Evolutionary conservation across 2,888 invertebrate species (phyloP).

Genomic region (Nycteola revayana): DNA sequence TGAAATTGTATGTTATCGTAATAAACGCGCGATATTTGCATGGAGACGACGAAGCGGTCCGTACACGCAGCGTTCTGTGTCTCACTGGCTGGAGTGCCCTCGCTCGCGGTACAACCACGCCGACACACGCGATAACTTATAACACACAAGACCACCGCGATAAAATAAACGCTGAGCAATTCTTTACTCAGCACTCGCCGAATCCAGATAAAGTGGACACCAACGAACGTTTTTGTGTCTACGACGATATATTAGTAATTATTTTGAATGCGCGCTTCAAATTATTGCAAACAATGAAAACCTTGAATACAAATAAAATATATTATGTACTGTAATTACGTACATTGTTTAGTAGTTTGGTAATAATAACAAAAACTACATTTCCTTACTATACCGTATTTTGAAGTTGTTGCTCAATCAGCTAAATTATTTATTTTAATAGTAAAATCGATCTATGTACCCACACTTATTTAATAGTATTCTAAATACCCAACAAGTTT

Average conservation of each 20-base stretch:
- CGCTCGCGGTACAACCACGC: slow-evolving; percentile 9
- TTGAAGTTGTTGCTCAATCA: too few relatives aligned
- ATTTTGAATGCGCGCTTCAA: too few relatives aligned
- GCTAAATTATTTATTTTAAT: too few relatives aligned
- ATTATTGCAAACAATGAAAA: slow-evolving; percentile 9
- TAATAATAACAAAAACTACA: too few relatives aligned
- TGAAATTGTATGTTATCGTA: slow-evolving; percentile 39
- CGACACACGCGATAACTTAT: too few relatives aligned
- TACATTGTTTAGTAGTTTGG: too few relatives aligned
- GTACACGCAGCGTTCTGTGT: slow-evolving; percentile 44
- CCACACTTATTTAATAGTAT: too few relatives aligned
- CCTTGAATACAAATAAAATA: slow-evolving; percentile 15
- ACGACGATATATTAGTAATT: slow-evolving; percentile 15
- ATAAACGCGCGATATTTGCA: slow-evolving; percentile 44
- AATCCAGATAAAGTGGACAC: slow-evolving; percentile 19
- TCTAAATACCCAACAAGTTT: too few relatives aligned
- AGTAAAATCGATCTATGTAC: too few relatives aligned
- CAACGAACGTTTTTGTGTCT: slow-evolving; percentile 14
- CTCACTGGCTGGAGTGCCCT: slow-evolving; percentile 46
- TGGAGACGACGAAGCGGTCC: slow-evolving; percentile 45
- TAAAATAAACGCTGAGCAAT: slow-evolving; percentile 44
- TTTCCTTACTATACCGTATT: too few relatives aligned
- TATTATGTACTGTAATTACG: too few relatives aligned
- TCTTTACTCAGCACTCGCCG: slow-evolving; percentile 20
- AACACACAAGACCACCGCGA: slow-evolving; percentile 28